These are phyloP conservation scores for Falco punctatus DNA, from an alignment of 2,113 vertebrate genomes.

Conservation along the genomic window DNA sequence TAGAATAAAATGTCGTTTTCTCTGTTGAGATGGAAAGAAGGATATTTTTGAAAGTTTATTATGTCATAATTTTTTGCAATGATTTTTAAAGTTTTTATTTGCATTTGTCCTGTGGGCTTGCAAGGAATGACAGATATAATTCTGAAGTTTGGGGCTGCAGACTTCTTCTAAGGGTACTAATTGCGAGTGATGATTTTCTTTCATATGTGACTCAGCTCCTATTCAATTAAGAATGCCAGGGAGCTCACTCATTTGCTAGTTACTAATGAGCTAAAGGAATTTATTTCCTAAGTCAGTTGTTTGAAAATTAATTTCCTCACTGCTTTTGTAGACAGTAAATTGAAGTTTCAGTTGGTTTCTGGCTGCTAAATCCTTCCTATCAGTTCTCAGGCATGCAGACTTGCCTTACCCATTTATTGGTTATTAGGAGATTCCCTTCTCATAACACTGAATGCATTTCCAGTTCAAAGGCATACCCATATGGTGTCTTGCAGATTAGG, in stretches of 20 bases:
- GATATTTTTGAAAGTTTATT: background rate
- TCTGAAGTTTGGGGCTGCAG: background rate
- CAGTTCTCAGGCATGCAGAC: background rate
- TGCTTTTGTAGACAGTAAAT: background rate
- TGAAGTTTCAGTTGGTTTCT: background rate
- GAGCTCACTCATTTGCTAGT: background rate
- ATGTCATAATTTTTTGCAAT: background rate
- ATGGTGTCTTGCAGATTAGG: background rate
- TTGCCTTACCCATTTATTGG: background rate
- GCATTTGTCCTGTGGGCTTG: background rate
- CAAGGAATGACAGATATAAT: background rate
- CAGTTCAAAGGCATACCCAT: background rate
- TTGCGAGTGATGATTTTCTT: background rate
- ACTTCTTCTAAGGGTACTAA: background rate
- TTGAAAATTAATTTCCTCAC: background rate
- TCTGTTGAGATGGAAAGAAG: background rate
- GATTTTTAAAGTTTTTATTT: background rate
- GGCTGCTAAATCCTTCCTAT: background rate
- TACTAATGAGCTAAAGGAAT: background rate
- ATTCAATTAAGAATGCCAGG: background rate
- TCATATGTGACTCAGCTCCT: background rate
- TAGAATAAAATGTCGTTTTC: background rate
- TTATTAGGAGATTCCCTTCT: background rate
- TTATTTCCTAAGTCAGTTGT: background rate
- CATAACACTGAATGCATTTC: background rate